These are phyloP conservation scores for Cephus rjabovi DNA, from an alignment of 2,888 invertebrate species.

Conservation along the genomic window DNA sequence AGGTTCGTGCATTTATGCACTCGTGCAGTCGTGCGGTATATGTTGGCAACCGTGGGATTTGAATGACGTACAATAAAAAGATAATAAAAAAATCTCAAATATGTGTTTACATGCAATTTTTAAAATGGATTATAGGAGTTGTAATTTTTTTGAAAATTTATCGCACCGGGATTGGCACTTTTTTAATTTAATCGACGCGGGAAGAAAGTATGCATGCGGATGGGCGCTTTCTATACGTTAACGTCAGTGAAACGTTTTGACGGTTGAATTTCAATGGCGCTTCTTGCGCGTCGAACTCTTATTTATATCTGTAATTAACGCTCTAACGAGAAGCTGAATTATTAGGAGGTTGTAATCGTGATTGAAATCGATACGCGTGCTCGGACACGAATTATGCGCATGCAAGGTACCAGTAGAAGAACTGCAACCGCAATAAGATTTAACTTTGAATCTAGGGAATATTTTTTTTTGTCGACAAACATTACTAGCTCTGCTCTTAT, in stretches of 20 bases:
- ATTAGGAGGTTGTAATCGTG: neutral
- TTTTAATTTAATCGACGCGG: conserved; percentile 6
- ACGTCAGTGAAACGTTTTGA: conserved; percentile 36
- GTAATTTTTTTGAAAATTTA: neutral
- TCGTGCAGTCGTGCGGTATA: neutral
- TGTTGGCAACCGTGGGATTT: neutral
- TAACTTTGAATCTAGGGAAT: neutral
- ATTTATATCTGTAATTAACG: conserved; percentile 16
- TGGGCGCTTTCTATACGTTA: conserved; percentile 19
- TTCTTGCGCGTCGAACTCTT: neutral
- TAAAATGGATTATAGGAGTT: neutral
- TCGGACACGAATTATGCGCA: neutral
- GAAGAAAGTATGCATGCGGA: conserved; percentile 31
- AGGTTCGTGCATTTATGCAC: conserved; percentile 5
- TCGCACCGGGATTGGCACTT: neutral
- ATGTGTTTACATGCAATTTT: neutral
- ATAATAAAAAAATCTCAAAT: neutral
- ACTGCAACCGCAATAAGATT: neutral
- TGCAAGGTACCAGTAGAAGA: neutral
- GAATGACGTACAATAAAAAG: neutral
- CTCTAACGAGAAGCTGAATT: neutral
- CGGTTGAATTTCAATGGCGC: conserved; percentile 32
- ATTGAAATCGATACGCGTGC: neutral
- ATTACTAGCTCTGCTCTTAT: neutral
- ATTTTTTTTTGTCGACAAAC: neutral